These are phyloP conservation scores for Melinaea menophilus DNA, from an alignment of 2,888 invertebrate genomes.

Conservation along the genomic window DNA sequence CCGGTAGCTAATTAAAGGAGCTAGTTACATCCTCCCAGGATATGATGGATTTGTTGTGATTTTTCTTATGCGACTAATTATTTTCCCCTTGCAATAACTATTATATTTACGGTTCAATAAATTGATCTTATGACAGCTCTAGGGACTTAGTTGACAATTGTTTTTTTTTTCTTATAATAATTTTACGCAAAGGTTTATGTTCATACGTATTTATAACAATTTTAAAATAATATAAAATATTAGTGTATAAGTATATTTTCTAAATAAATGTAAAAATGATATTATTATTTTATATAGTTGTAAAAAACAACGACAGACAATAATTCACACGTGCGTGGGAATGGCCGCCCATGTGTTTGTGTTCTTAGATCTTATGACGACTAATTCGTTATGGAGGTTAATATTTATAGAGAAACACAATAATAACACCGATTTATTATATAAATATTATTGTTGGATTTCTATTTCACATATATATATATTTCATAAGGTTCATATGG, in stretches of 20 bases:
- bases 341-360: slow-evolving; percentile 4
- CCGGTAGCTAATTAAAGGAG: slow-evolving; percentile 66
- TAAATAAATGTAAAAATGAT: not conserved
- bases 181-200: no score
- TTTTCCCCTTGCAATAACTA: not conserved
- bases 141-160: no score
- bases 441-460: no score
- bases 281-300: not conserved
- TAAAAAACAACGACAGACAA: slow-evolving; percentile 1
- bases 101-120: not conserved
- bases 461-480: no score
- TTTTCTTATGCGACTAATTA: slow-evolving; percentile 40
- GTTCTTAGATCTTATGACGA: slow-evolving; percentile 1
- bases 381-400: not conserved
- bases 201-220: no score
- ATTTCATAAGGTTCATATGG: no score
- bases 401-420: not conserved
- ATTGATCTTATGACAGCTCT: no score
- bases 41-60: slow-evolving; percentile 58
- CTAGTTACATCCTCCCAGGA: slow-evolving; percentile 49
- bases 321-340: slow-evolving; percentile 7
- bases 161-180: no score
- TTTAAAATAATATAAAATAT: no score
- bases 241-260: no score
- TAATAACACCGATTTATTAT: no score